Evolutionary conservation across 2,113 vertebrate species (phyloP).

Genomic region (Pelobates fuscus): DNA sequence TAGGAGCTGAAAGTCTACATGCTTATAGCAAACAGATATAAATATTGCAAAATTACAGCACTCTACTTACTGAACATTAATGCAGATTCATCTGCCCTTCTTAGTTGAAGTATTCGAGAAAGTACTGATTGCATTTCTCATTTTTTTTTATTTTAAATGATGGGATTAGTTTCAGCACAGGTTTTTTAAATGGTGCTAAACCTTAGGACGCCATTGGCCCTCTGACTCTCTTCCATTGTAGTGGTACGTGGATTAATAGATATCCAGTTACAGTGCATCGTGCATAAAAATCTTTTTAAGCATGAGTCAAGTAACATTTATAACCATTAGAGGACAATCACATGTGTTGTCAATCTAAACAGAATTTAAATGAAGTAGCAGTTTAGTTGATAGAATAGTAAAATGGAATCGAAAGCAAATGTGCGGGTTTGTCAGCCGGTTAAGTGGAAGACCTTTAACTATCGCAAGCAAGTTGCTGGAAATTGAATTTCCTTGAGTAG

Average conservation of each 20-base stretch:
- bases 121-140: constrained; percentile 9
- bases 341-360: constrained; percentile 30
- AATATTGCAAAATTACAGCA: not conserved
- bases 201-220: not conserved
- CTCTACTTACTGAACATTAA: not conserved
- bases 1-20: not conserved
- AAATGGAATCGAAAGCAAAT: not conserved
- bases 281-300: not conserved
- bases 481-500: constrained; percentile 24
- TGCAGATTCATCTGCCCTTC: not conserved
- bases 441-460: constrained; percentile 37
- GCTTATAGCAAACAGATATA: constrained; percentile 6
- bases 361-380: constrained; percentile 20
- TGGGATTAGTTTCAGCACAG: not conserved
- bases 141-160: constrained; percentile 6
- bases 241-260: constrained; percentile 1
- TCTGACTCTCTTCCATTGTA: not conserved
- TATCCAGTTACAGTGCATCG: constrained; percentile 4
- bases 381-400: constrained; percentile 18
- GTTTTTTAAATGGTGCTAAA: not conserved
- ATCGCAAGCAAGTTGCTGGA: constrained; percentile 17
- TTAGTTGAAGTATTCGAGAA: not conserved
- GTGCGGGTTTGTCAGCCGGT: constrained; percentile 24
- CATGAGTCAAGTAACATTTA: constrained; percentile 17
- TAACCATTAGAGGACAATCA: constrained; percentile 42